Evolutionary conservation across 2,888 invertebrate species (phyloP), one percentile per base, ranked within the genome.

Genomic region (Abrostola triplasia): DNA sequence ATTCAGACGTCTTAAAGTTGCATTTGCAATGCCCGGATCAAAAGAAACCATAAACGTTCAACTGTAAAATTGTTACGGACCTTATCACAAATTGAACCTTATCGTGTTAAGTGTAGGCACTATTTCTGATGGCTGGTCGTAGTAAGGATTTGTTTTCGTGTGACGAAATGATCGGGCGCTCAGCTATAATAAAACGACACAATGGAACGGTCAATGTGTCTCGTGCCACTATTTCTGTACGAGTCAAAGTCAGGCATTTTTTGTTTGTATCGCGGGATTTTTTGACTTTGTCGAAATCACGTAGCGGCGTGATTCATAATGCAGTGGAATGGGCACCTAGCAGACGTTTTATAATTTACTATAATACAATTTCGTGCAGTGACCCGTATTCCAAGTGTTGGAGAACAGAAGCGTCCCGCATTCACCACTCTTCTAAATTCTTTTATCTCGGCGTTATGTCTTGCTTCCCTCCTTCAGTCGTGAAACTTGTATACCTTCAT

Each of bases 161-260:
- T 86, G 81, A 79, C 87, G 85, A 89, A 90, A 89, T 86, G 87
- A 85, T 85, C 86, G 88, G 85, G 84, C 85, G 85, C 83, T 85
- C 74, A 73, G 80, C 64, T 77, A 73, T 84, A 89, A 90, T 89
- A 90, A 92, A 91, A 90, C 83, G 82, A 88, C 84, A 89, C 86
- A 91, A 90, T 89, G 85, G 85, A 86, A 81, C 86, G 89, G 90
- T 88, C 90, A 90, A 88, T 88, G 90, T 92, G 93, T 90, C 93
- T 91, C 93, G 93, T 93, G 93, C 93, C 92, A 92, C 88, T 84
- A 90, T 89, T 91, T 88, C 86, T 86, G 84, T 80, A 73, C 81
- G 77, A 77, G 79, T 81, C 61, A 79, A 80, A 75, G 83, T 83
- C 82, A 79, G 83, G 73, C 66, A 60, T 78, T 86, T 89, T 90